Base-by-base conservation (phyloP, 2,888 invertebrate genomes). In the Lycophotia porphyrea region DNA sequence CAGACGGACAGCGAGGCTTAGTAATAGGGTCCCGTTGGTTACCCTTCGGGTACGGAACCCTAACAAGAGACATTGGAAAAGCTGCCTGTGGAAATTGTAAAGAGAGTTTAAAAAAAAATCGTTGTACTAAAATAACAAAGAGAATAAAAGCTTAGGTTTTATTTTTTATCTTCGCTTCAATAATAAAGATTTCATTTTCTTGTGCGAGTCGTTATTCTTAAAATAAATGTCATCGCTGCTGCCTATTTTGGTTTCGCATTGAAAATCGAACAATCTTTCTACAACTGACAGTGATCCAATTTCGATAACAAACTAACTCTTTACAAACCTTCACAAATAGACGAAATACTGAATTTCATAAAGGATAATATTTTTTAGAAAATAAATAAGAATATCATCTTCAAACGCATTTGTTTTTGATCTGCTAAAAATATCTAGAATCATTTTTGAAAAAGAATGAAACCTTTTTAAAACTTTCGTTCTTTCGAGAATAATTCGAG, bases 241-340 rank as follows among this genome's bases (percentile, higher is more conserved):
- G 5, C 49, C 15, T 65, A 58, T 68, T 64, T 64, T 49, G 11
- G 4, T 74, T 24, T 49, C 15, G 36, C 60, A 44, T n/a, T 64
- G 27, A 49, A 44, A 60, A 75, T 36, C 49, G 18, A 65, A 69
- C 36, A 49, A 82, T 64, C 15, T 58, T 60, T 75, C 31, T 55
- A 65, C 27, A 55, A 47, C 27, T 55, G 47, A 24, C 21, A 81
- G 60, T 71, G 78, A 72, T 72, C 34, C 42, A n/a, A 78, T 81
- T 81, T 65, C 24, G 36, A 24, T 69, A 61, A 81, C 55, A 65
- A 82, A 67, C 49, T 31, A 47, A 70, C 49, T 55, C n/a, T 60
- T 65, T 7, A 47, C 44, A 78, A 71, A 65, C 49, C n/a, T 60
- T 65, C 5, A 47, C 44, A 78, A 71, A 65, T 78, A 69, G 7